phyloP scores from a whole-genome alignment of 2,113 vertebrate species.

The Hyperopisus bebe region DNA sequence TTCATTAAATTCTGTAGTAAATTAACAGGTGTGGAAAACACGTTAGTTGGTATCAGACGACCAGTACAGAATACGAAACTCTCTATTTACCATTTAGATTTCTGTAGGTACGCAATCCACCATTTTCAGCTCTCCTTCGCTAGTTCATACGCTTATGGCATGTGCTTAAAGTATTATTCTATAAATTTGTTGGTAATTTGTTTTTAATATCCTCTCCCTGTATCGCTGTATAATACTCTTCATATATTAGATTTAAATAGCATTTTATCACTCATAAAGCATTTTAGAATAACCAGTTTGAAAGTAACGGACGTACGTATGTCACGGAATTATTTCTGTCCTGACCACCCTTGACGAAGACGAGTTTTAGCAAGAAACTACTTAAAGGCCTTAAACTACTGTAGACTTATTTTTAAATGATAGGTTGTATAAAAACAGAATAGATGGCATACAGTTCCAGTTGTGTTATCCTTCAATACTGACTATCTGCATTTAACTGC shows the following conservation, averaged over 20 bases:
- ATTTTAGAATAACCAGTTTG: not conserved
- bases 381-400: not conserved
- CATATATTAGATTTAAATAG: not conserved
- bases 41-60: not conserved
- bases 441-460: not conserved
- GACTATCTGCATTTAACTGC: not conserved
- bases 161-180: not conserved
- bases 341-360: not conserved
- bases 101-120: not conserved
- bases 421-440: not conserved
- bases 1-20: not conserved
- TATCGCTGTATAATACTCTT: not conserved
- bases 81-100: not conserved
- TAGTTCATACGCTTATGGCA: not conserved
- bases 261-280: not conserved
- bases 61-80: not conserved
- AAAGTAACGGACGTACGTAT: not conserved
- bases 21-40: not conserved
- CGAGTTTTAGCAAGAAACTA: not conserved
- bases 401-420: not conserved
- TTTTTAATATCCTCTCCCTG: not conserved
- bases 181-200: not conserved
- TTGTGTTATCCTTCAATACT: not conserved
- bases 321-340: not conserved
- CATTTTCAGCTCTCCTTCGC: not conserved